Percentiles rank a stretch among this genome's conserved stretches.
These are phyloP conservation scores for Coptodon bakossiorum DNA, from an alignment of 2,113 vertebrate species.

Conservation along the genomic window DNA sequence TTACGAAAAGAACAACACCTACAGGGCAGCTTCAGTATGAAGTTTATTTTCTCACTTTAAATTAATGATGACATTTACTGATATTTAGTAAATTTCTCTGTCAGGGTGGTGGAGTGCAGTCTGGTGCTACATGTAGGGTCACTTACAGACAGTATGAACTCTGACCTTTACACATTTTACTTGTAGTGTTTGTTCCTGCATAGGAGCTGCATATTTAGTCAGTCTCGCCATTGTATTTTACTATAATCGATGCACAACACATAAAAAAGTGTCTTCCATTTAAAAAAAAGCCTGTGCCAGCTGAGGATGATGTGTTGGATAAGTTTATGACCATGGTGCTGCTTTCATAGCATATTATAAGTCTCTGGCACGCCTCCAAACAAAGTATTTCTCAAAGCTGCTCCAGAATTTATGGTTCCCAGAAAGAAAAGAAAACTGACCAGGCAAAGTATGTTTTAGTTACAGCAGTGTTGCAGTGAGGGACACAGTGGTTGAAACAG, in stretches of 20 bases:
- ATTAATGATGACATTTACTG: neutral
- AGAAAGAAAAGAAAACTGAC: neutral
- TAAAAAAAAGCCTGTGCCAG: neutral
- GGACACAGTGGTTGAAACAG: constrained; percentile 15
- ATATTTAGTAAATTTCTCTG: neutral
- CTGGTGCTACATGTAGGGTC: constrained; percentile 57
- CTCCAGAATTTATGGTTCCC: constrained; percentile 13
- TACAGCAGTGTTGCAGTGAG: constrained; percentile 48
- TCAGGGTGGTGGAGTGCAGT: constrained; percentile 20
- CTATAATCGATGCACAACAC: neutral
- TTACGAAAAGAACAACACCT: neutral
- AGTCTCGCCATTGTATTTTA: neutral
- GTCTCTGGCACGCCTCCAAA: neutral
- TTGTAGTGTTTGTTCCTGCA: constrained; percentile 2
- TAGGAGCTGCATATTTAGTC: neutral
- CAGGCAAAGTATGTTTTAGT: constrained; percentile 4
- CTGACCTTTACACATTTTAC: constrained; percentile 30
- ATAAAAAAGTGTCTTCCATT: constrained; percentile 24
- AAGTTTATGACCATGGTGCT: neutral
- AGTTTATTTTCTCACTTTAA: neutral
- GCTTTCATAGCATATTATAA: constrained; percentile 6
- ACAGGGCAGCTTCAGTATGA: constrained; percentile 12
- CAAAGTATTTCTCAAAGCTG: neutral
- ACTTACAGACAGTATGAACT: constrained; percentile 18
- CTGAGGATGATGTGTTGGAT: neutral